Percentiles rank a stretch among this genome's conserved stretches.
Evolutionary conservation across 2,888 invertebrate species (phyloP).

Genomic region (Meteorus cinctellus): DNA sequence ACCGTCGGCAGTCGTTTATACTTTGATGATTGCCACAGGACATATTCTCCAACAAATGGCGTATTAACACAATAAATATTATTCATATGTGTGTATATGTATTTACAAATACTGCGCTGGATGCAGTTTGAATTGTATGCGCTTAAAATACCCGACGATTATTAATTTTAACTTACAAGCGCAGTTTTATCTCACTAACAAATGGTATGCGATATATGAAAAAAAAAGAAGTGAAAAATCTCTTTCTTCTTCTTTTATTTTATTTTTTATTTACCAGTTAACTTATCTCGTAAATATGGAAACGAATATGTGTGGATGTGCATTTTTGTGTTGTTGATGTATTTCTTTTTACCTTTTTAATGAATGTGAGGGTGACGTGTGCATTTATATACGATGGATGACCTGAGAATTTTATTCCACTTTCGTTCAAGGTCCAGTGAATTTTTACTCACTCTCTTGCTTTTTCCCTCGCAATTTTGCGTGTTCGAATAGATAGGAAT

Average conservation of each 20-base stretch:
- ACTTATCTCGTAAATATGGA: neutral
- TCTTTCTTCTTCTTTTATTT: neutral
- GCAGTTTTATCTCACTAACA: neutral
- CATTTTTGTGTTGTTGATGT: neutral
- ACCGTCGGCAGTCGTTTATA: constrained; percentile 55
- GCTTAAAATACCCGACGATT: neutral
- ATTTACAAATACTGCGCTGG: neutral
- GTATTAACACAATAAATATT: constrained; percentile 44
- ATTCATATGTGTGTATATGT: neutral
- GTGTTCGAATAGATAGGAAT: constrained; percentile 8
- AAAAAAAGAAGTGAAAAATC: neutral
- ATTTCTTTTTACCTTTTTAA: constrained; percentile 3
- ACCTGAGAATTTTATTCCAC: constrained; percentile 47
- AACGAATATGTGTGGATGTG: neutral
- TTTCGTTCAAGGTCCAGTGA: constrained; percentile 52
- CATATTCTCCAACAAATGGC: constrained; percentile 51
- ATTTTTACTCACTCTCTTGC: constrained; percentile 9
- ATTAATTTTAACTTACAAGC: constrained; percentile 25
- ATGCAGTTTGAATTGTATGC: neutral
- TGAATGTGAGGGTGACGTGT: constrained; percentile 7
- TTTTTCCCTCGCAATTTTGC: neutral
- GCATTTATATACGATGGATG: constrained; percentile 25
- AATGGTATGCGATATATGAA: neutral
- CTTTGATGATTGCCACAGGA: constrained; percentile 50
- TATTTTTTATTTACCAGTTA: neutral